Evolutionary conservation across 2,113 vertebrate species (phyloP).

Genomic region (Buteo buteo): DNA sequence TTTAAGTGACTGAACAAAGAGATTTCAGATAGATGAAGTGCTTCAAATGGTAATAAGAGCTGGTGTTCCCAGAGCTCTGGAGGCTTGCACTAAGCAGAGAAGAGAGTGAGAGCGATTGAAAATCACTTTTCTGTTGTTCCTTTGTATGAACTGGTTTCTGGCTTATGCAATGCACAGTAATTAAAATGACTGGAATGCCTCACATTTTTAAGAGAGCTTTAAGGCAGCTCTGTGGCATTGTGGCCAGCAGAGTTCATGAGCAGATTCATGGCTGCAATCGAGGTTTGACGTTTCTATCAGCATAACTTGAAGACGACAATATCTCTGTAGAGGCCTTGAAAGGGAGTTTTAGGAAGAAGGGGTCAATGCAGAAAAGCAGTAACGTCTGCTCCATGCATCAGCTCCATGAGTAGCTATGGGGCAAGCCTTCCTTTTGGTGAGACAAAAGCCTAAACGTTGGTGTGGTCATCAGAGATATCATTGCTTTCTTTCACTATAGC

Average conservation of each 20-base stretch:
- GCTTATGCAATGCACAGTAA: conserved; percentile 74
- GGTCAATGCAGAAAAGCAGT: not conserved
- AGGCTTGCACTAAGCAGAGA: conserved; percentile 21
- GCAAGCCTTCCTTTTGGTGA: not conserved
- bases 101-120: conserved; percentile 57
- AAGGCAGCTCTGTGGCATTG: conserved; percentile 55
- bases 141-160: conserved; percentile 72
- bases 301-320: not conserved
- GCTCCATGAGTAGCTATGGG: not conserved
- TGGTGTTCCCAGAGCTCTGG: conserved; percentile 38
- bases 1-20: conserved; percentile 56
- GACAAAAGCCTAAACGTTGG: not conserved
- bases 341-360: not conserved
- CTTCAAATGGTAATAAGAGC: conserved; percentile 57
- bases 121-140: conserved; percentile 70
- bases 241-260: conserved; percentile 45
- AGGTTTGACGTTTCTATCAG: not conserved
- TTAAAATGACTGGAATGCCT: conserved; percentile 79
- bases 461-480: not conserved
- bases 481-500: not conserved
- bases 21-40: conserved; percentile 51
- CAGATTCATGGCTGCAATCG: not conserved
- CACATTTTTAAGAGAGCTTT: conserved; percentile 71
- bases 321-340: not conserved
- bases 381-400: not conserved